Conservation (phyloP, 2,888 invertebrate species). For the Thecophora atra region DNA sequence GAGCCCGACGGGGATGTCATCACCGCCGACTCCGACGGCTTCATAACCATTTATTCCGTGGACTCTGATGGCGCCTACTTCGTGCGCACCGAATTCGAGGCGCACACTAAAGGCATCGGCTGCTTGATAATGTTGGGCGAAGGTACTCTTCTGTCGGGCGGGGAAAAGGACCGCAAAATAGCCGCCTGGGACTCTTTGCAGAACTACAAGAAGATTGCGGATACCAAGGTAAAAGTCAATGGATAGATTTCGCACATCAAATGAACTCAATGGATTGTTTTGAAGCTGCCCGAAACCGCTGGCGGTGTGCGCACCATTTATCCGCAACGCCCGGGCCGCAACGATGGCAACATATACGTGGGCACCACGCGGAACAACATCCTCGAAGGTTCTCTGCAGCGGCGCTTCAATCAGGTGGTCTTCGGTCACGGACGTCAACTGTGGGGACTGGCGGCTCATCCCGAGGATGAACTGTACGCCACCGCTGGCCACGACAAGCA, state of each 20-base stretch:
- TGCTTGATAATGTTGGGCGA: slow-evolving; percentile 89
- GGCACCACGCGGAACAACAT: slow-evolving; percentile 91
- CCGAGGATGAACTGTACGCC: slow-evolving; percentile 89
- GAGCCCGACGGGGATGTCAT: slow-evolving; percentile 92
- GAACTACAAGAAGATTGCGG: slow-evolving; percentile 89
- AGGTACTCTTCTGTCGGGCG: slow-evolving; percentile 89
- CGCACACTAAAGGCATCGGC: slow-evolving; percentile 87
- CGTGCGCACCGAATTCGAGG: slow-evolving; percentile 88
- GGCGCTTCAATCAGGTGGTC: slow-evolving; percentile 86
- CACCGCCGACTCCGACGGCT: slow-evolving; percentile 91
- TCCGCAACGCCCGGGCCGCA: slow-evolving; percentile 85
- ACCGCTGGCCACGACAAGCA: slow-evolving; percentile 92
- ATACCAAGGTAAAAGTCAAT: slow-evolving; percentile 77
- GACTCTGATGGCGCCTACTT: slow-evolving; percentile 90
- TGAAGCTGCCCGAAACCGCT: slow-evolving; percentile 82
- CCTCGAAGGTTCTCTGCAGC: slow-evolving; percentile 87
- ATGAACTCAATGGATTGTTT: background rate
- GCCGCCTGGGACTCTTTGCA: slow-evolving; percentile 92
- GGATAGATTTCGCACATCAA: background rate
- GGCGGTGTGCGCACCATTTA: slow-evolving; percentile 92
- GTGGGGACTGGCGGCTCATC: slow-evolving; percentile 89
- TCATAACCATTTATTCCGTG: slow-evolving; percentile 89
- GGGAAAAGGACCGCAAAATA: slow-evolving; percentile 88
- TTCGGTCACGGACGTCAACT: slow-evolving; percentile 90
- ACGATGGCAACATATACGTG: slow-evolving; percentile 90